phyloP scores from a whole-genome alignment of 2,888 invertebrate species.

The Leucoptera coffeella region DNA sequence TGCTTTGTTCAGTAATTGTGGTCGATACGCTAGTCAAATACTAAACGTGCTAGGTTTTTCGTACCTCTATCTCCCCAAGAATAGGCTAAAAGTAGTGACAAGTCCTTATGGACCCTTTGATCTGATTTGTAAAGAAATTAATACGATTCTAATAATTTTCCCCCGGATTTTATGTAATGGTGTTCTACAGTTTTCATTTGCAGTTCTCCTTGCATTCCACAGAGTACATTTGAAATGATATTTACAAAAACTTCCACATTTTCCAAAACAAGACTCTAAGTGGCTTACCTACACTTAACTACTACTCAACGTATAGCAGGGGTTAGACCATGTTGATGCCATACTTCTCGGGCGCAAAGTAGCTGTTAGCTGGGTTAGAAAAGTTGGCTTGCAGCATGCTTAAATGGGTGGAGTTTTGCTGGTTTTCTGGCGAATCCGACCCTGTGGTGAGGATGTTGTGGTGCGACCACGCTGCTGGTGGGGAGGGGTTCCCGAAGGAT shows the following conservation, averaged over 20 bases:
- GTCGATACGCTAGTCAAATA: too few relatives aligned
- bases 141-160: too few relatives aligned
- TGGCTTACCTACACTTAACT: neutral
- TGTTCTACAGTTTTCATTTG: too few relatives aligned
- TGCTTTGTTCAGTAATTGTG: too few relatives aligned
- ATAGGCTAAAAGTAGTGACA: too few relatives aligned
- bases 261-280: neutral
- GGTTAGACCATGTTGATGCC: slow-evolving; percentile 51
- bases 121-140: too few relatives aligned
- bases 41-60: too few relatives aligned
- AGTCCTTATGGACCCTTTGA: too few relatives aligned
- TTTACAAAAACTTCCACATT: neutral
- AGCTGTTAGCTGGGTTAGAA: slow-evolving; percentile 42
- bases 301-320: slow-evolving; percentile 11
- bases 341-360: slow-evolving; percentile 47
- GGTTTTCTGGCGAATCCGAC: slow-evolving; percentile 39
- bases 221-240: too few relatives aligned
- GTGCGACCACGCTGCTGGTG: slow-evolving; percentile 40
- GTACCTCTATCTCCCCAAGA: too few relatives aligned
- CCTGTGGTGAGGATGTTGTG: slow-evolving; percentile 41
- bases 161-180: too few relatives aligned
- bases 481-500: slow-evolving; percentile 42
- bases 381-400: slow-evolving; percentile 49
- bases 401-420: slow-evolving; percentile 36
- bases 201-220: too few relatives aligned